phyloP scores from a whole-genome alignment of 2,797 vertebrate genomes.

The Halcyon badia region DNA sequence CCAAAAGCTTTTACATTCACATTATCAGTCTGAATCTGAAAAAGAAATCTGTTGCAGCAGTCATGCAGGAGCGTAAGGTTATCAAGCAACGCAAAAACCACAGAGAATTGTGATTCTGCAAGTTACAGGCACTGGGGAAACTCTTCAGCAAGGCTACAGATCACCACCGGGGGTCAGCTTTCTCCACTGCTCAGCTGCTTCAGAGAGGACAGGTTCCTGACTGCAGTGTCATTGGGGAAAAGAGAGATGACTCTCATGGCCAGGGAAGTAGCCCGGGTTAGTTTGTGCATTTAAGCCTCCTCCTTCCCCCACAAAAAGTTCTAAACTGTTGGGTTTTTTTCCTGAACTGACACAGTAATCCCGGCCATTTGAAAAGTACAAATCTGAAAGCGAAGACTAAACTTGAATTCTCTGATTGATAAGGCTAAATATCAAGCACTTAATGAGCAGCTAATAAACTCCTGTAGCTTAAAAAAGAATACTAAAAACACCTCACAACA shows the following conservation, averaged over 20 bases:
- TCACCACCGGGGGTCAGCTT: neutral
- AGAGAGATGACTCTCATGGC: neutral
- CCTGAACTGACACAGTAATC: neutral
- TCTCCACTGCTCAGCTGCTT: neutral
- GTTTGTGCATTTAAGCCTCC: neutral
- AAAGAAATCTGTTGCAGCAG: neutral
- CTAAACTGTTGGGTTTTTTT: neutral
- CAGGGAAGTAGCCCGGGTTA: neutral
- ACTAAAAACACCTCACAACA: neutral
- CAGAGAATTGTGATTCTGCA: neutral
- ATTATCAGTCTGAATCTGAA: neutral
- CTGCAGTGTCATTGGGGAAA: neutral
- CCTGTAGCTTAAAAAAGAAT: neutral
- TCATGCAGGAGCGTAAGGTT: neutral
- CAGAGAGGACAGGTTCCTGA: neutral
- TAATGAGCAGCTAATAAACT: neutral
- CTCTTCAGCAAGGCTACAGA: neutral
- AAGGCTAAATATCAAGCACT: neutral
- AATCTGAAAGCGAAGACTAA: neutral
- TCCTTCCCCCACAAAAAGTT: neutral
- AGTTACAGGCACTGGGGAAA: rapidly evolving
- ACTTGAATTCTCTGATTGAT: neutral
- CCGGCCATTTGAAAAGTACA: neutral
- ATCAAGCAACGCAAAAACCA: neutral
- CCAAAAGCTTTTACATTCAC: neutral